Evolutionary conservation across 2,113 vertebrate species (phyloP).

Genomic region (Chamaetylas fuelleborni): DNA sequence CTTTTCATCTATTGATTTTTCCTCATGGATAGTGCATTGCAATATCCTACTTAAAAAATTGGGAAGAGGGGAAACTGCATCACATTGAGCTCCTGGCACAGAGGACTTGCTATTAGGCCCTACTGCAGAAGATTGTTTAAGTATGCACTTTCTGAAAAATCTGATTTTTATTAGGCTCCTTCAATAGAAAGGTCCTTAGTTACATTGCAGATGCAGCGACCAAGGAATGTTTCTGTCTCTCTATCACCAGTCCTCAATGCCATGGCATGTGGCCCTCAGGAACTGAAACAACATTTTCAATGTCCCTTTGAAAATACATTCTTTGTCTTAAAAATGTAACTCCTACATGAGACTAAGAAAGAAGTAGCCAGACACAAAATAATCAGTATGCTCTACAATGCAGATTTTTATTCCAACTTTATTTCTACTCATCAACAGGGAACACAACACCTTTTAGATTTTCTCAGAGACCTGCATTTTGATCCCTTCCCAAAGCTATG

Average conservation of each 20-base stretch:
- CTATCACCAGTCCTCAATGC: not conserved
- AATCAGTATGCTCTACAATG: not conserved
- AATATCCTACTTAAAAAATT: not conserved
- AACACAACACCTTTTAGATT: not conserved
- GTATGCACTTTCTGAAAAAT: not conserved
- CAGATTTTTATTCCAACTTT: constrained; percentile 4
- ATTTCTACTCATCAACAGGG: not conserved
- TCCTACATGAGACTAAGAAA: not conserved
- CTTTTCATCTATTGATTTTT: not conserved
- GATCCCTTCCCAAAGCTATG: not conserved
- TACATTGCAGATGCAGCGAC: not conserved
- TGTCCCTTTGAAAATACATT: not conserved
- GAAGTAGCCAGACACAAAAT: not conserved
- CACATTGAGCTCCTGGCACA: not conserved
- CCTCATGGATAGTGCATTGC: fast-evolving
- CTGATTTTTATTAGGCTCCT: not conserved
- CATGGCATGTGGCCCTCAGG: not conserved
- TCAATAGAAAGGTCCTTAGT: not conserved
- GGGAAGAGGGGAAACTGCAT: not conserved
- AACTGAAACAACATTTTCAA: not conserved
- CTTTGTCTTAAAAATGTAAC: not conserved
- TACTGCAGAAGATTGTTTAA: not conserved
- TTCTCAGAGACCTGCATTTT: not conserved
- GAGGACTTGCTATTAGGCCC: not conserved
- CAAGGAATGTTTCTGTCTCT: not conserved